Conservation (phyloP, 2,113 vertebrate species). For the Eidolon helvum region DNA sequence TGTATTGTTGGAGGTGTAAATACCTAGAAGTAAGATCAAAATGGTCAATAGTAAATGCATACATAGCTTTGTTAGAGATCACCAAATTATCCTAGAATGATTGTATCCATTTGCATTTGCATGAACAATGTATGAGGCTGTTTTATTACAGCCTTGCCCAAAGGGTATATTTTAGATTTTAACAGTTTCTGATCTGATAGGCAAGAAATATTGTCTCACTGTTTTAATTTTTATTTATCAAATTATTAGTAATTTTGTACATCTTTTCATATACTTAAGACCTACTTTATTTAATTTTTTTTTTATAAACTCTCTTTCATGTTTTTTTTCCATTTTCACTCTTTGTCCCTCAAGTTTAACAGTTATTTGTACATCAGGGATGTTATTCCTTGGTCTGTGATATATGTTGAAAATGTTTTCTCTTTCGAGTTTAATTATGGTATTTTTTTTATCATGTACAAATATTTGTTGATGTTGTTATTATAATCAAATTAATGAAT, state of each 20-base stretch:
- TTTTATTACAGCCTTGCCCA: not conserved
- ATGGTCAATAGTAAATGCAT: not conserved
- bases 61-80: not conserved
- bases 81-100: not conserved
- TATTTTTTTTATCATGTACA: not conserved
- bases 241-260: conserved; percentile 2
- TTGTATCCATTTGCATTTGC: not conserved
- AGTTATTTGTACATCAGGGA: not conserved
- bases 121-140: not conserved
- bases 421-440: not conserved
- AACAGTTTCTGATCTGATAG: not conserved
- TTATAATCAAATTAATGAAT: not conserved
- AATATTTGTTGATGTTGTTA: not conserved
- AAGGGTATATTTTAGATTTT: not conserved
- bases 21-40: not conserved
- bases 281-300: not conserved
- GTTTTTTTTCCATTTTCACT: not conserved
- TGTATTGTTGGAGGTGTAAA: not conserved
- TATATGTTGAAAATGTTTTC: not conserved
- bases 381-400: not conserved
- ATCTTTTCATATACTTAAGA: not conserved
- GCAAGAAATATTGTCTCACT: not conserved
- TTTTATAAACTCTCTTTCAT: not conserved
- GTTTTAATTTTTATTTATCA: conserved; percentile 17
- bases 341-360: not conserved